A percentile compares a stretch with the other conserved stretches of the same genome.
Evolutionary conservation across 2,888 invertebrate species (phyloP).

Genomic region (Augochlorella aurata): DNA sequence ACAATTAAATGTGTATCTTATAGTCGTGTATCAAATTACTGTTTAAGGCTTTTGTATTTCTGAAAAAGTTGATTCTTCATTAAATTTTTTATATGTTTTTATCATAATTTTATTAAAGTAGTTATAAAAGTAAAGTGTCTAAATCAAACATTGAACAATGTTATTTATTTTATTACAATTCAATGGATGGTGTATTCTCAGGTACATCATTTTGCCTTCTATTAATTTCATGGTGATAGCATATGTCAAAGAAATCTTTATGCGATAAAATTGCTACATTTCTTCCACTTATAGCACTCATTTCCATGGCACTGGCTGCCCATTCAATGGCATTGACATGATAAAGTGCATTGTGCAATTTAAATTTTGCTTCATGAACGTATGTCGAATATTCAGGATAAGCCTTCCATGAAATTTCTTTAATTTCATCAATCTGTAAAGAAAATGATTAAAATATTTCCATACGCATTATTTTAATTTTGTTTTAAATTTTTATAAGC

Average conservation of each 20-base stretch:
- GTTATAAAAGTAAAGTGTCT: not conserved
- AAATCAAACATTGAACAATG: not conserved
- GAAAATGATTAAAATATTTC: slow-evolving; percentile 31
- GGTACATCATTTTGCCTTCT: not conserved
- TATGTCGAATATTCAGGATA: slow-evolving; percentile 83
- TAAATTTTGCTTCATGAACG: slow-evolving; percentile 80
- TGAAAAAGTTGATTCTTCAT: not conserved
- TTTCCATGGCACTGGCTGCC: slow-evolving; percentile 87
- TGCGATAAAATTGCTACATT: slow-evolving; percentile 85
- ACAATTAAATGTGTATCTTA: not conserved
- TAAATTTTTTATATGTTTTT: not conserved
- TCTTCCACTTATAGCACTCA: slow-evolving; percentile 85
- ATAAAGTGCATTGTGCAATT: slow-evolving; percentile 83
- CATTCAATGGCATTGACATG: slow-evolving; percentile 86
- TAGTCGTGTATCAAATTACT: not conserved
- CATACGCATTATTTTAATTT: not conserved
- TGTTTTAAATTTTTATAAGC: not conserved
- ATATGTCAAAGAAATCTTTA: slow-evolving; percentile 75
- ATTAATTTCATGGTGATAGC: not conserved
- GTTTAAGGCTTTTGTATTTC: not conserved
- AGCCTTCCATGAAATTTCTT: slow-evolving; percentile 83
- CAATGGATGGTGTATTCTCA: slow-evolving; percentile 18
- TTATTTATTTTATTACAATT: slow-evolving; percentile 34
- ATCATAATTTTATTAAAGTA: not conserved
- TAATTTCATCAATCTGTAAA: slow-evolving; percentile 70